phyloP scores from a whole-genome alignment of 2,113 vertebrate species.

The Terrapene triunguis region DNA sequence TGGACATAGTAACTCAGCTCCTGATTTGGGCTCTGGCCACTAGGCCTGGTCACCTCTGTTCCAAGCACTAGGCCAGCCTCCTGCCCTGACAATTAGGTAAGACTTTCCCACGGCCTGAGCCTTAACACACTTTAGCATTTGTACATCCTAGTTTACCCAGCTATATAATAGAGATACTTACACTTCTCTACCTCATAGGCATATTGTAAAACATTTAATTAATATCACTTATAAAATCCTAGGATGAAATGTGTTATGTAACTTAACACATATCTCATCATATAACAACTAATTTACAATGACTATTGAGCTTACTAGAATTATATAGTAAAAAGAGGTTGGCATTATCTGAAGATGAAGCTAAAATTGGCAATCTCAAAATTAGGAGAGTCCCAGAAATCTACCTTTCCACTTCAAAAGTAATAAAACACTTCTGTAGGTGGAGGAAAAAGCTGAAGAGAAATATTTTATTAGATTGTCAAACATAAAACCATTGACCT shows the following conservation, averaged over 20 bases:
- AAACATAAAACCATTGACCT: not conserved
- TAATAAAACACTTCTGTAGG: not conserved
- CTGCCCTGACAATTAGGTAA: not conserved
- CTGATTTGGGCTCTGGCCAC: not conserved
- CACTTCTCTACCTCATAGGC: not conserved
- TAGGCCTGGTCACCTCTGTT: not conserved
- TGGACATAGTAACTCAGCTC: not conserved
- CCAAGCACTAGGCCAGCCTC: not conserved
- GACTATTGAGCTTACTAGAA: not conserved
- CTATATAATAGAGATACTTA: not conserved
- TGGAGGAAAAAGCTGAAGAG: not conserved
- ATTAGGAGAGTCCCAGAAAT: not conserved
- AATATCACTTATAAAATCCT: not conserved
- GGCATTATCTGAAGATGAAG: not conserved
- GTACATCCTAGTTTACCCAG: not conserved
- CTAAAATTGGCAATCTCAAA: not conserved
- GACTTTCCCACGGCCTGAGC: not conserved
- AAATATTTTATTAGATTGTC: not conserved
- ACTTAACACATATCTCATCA: not conserved
- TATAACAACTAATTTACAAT: not conserved
- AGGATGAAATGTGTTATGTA: not conserved
- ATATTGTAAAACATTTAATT: not conserved
- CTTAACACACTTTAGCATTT: not conserved
- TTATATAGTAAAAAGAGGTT: accelerated
- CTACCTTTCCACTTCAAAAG: not conserved